Evolutionary conservation across 2,888 invertebrate genomes (phyloP), one percentile per base, ranked within the genome.

Genomic region (Pandemis heparana): DNA sequence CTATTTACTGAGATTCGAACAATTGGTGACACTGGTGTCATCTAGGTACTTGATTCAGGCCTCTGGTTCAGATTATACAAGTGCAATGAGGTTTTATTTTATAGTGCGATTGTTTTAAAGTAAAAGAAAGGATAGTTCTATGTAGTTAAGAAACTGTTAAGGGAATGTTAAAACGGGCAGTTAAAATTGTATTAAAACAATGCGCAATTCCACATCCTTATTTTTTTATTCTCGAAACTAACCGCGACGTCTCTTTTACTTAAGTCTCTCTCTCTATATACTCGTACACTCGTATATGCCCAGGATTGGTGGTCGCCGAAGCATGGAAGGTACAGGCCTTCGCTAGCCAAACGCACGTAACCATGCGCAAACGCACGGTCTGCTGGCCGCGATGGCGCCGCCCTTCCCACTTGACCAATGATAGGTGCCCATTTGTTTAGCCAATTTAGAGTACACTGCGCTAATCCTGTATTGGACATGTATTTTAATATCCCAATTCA

Each of bases 221-320:
- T 1, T 41, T 41, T 41, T 41, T 41, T 41, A 9, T 41, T 41
- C 9, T 41, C 5, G 9, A 41, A 41, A 8, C 41, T 10, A 46
- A 46, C 9, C 14, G 1, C 46, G 46, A 12, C 46, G 3, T 10
- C 46, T 8, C 7, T 46, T 12, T 12, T 46, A 46, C 46, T 46
- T 46, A 0, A 46, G 3, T 12, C 4, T 46, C 9, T 5, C 5
- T 46, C 12, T 46, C 10, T 46, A 6, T n/a, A 48, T 48, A n/a
- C 51, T n/a, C 51, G 8, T 18, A 46, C 16, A 75, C 77, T 78
- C 39, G 75, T 73, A 62, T 48, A 68, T 38, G 41, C 39, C 16
- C 41, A 53, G 81, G 87, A 90, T 90, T 90, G 90, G 90, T 85
- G 83, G 79, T 77, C 85, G 82, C n/a, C 80, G 83, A 80, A 85